A percentile compares a stretch with the other conserved stretches of the same genome.
Evolutionary conservation across 1,140 invertebrate genomes (phyloP).

Genomic region (Ceratina japonica): DNA sequence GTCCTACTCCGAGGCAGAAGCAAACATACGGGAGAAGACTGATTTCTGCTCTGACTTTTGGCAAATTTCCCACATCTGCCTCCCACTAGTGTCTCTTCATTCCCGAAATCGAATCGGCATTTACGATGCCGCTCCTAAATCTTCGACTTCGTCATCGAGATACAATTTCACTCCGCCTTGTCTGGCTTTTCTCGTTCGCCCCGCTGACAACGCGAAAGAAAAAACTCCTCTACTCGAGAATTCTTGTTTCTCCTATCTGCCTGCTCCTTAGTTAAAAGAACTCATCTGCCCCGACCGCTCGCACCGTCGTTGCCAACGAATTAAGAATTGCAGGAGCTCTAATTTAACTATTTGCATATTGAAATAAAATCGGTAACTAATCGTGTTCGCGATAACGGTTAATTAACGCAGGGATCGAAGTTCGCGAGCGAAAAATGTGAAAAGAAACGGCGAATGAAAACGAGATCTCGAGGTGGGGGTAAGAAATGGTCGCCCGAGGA

Average conservation of each 20-base stretch:
- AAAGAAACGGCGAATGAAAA: not conserved
- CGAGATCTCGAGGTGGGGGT: not conserved
- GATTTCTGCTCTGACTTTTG: conserved; percentile 67
- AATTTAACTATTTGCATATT: too few species aligned
- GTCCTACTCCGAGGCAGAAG: conserved; percentile 36
- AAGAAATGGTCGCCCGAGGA: not conserved
- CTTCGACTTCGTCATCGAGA: conserved; percentile 62
- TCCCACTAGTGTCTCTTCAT: conserved; percentile 56
- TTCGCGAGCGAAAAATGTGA: not conserved
- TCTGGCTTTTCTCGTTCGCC: conserved; percentile 33
- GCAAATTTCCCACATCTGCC: conserved; percentile 65
- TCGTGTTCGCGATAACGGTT: not conserved
- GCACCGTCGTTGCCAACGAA: not conserved
- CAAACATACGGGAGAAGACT: conserved; percentile 65
- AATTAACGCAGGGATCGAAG: not conserved
- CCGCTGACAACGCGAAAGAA: not conserved
- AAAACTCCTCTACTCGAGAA: not conserved
- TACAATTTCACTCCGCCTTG: conserved; percentile 62
- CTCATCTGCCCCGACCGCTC: too few species aligned
- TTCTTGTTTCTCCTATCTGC: not conserved
- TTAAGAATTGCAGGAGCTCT: not conserved
- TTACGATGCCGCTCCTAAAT: conserved; percentile 65
- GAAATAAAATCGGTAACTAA: too few species aligned
- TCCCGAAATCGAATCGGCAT: conserved; percentile 69
- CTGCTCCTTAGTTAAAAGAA: too few species aligned